Base-by-base conservation (phyloP, 2,797 vertebrate species). In the Poecilia velifera region DNA sequence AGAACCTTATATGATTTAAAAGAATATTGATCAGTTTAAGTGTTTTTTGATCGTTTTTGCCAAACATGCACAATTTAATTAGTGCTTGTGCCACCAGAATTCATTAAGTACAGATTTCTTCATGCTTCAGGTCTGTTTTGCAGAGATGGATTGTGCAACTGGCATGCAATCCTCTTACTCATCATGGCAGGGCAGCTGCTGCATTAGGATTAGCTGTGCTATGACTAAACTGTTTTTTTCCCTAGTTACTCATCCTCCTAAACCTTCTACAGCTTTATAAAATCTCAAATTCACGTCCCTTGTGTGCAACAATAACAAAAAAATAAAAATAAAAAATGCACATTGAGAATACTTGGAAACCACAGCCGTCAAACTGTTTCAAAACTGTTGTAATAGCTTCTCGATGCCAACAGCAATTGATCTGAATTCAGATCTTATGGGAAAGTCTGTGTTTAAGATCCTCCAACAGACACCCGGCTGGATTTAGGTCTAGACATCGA, bases 221-320 rank as follows among this genome's bases (percentile, higher is more conserved):
- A 66, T 66, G 62, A 66, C 62, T 66, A 66, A 66, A 39, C 31
- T 41, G 66, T 70, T 13, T 70, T 22, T 70, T 43, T 6, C 66
- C 66, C 20, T 3, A 68, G 36, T 68, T 68, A 39, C 36, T 39
- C 39, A 70, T 70, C 39, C 45, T 70, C 66, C 66, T 70, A 22
- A 70, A 70, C 12, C 39, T 43, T 43, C 13, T n/a, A 70, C 66
- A 70, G 66, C 66, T n/a, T 70, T 70, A 43, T 22, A 25, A n/a
- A 70, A 22, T 70, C 66, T 43, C 66, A 43, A 13, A 3, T n/a
- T 70, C 39, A 70, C 14, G 4, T 70, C 12, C 36, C 39, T 43
- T 43, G 1, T 20, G 6, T 36, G 20, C 0, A 22, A 25, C 49
- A 18, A n/a, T 41, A 8, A 8, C 41, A 41, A 41, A 41, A 39